Evolutionary conservation across 2,888 invertebrate genomes (phyloP).

Genomic region (Campoplex capitator): DNA sequence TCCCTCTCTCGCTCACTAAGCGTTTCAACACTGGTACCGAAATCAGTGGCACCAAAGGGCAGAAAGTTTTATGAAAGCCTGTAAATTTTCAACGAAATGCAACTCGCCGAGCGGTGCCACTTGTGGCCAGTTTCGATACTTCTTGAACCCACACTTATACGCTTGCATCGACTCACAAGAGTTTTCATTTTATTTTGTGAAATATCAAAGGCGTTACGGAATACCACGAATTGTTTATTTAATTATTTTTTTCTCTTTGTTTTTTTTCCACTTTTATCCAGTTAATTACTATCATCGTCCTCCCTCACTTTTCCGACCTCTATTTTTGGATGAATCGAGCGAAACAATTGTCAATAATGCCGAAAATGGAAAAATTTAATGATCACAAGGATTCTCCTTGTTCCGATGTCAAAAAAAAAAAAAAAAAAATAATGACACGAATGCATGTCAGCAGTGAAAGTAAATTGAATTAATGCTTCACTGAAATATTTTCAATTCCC

Average conservation of each 20-base stretch:
- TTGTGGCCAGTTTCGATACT: not conserved
- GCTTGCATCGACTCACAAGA: not conserved
- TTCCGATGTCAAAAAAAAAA: too few species aligned
- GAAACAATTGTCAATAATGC: not conserved
- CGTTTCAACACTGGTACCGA: not conserved
- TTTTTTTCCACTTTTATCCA: not conserved
- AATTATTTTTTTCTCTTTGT: not conserved
- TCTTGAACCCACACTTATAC: not conserved
- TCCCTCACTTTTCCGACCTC: not conserved
- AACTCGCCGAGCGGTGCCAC: not conserved
- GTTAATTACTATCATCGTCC: not conserved
- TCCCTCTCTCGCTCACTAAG: too few species aligned
- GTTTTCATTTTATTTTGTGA: not conserved
- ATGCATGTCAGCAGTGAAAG: too few species aligned
- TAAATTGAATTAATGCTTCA: too few species aligned
- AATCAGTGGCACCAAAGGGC: not conserved
- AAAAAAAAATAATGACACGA: too few species aligned
- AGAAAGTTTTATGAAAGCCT: not conserved
- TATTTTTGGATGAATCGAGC: not conserved
- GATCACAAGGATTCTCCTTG: too few species aligned
- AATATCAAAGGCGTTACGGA: not conserved
- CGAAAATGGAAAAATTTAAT: not conserved
- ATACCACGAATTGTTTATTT: not conserved
- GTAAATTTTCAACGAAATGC: conserved; percentile 8
- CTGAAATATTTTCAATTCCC: too few species aligned